Evolutionary conservation across 2,888 invertebrate species (phyloP).

Genomic region (Iselma pallidipennis): DNA sequence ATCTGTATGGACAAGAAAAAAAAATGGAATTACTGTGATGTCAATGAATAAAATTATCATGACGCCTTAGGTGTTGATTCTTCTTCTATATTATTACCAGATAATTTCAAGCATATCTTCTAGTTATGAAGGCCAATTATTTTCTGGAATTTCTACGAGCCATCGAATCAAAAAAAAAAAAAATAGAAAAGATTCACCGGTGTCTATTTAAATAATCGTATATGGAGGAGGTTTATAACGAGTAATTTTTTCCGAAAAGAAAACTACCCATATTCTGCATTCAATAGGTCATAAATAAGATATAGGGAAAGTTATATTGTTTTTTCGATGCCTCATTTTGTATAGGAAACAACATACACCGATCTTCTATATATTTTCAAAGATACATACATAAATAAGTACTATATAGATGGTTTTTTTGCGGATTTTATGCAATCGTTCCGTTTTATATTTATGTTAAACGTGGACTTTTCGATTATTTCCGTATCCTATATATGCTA

Average conservation of each 20-base stretch:
- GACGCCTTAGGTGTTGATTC: not conserved
- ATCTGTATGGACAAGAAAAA: no score
- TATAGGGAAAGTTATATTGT: not conserved
- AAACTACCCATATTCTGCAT: not conserved
- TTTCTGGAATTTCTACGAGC: not conserved
- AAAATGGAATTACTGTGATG: no score
- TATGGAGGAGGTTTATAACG: no score
- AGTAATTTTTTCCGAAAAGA: no score
- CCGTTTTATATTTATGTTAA: not conserved
- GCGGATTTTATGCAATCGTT: not conserved
- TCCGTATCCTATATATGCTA: not conserved
- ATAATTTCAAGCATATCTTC: not conserved
- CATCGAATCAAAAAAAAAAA: not conserved
- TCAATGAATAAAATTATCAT: not conserved
- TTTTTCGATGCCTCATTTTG: not conserved
- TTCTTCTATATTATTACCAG: not conserved
- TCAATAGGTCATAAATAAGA: not conserved
- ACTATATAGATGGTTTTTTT: not conserved
- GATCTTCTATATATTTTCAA: not conserved
- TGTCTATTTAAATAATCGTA: no score
- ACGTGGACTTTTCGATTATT: not conserved
- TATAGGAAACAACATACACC: not conserved
- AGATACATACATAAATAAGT: not conserved
- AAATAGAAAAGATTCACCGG: no score
- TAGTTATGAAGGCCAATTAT: not conserved